These are phyloP conservation scores for Philereme vetulata DNA, from an alignment of 2,888 invertebrate genomes.

Conservation along the genomic window DNA sequence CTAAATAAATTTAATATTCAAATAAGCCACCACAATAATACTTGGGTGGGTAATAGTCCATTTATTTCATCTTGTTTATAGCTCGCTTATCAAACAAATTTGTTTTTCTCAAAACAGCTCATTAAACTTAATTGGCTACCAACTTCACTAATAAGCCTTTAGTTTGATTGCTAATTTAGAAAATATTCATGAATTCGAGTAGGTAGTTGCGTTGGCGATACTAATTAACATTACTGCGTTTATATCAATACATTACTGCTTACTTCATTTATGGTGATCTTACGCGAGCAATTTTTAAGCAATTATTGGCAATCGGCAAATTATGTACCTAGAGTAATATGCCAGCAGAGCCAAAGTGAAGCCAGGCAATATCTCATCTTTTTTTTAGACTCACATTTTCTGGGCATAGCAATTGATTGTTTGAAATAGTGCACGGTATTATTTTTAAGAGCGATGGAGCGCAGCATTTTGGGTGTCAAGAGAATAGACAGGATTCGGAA, in stretches of 20 bases:
- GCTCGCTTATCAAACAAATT: conserved; percentile 10
- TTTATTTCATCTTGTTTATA: neutral
- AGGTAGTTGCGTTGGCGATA: conserved; percentile 33
- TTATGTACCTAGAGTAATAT: no score
- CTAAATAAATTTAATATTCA: neutral
- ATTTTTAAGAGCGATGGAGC: no score
- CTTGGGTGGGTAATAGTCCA: neutral
- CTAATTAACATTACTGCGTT: conserved; percentile 44
- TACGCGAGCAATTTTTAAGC: conserved; percentile 15
- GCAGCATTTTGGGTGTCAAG: no score
- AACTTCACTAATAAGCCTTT: conserved; percentile 23
- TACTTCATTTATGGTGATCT: conserved; percentile 18
- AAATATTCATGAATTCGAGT: conserved; percentile 30
- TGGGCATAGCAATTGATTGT: no score
- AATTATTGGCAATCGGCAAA: conserved; percentile 2
- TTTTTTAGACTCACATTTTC: no score
- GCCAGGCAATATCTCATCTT: no score
- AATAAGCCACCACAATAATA: neutral
- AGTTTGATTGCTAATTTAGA: conserved; percentile 23
- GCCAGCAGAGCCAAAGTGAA: no score
- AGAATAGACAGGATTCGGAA: no score
- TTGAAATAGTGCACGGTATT: no score
- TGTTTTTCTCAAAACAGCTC: conserved; percentile 15
- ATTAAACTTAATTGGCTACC: conserved; percentile 26
- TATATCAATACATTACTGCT: conserved; percentile 37